A percentile compares a stretch with the other conserved stretches of the same genome.
These are phyloP conservation scores for Caenorhabditis sp. DNA, from an alignment of 2,888 invertebrate genomes.

Conservation along the genomic window DNA sequence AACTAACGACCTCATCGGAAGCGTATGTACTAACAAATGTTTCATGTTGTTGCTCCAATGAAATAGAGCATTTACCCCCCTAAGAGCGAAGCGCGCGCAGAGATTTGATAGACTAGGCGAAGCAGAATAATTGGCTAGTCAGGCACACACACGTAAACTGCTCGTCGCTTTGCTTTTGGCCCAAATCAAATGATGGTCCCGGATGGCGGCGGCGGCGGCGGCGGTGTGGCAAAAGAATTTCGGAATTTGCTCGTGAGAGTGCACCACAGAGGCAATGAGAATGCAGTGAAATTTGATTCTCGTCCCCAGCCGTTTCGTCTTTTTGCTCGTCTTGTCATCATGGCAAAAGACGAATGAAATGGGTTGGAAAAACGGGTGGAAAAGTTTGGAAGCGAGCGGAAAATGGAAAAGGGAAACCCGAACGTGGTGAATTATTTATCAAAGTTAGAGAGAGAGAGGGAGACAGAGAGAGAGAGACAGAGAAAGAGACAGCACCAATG, in stretches of 20 bases:
- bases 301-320: not conserved
- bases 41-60: too few relatives aligned
- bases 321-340: too few relatives aligned
- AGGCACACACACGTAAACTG: slow-evolving; percentile 22
- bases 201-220: not conserved
- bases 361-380: slow-evolving; percentile 27
- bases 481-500: not conserved
- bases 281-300: slow-evolving; percentile 47
- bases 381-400: too few relatives aligned
- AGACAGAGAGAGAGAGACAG: not conserved
- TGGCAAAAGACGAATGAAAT: slow-evolving; percentile 8
- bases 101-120: slow-evolving; percentile 43
- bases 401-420: too few relatives aligned
- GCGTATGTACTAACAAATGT: too few relatives aligned
- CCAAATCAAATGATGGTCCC: slow-evolving; percentile 39
- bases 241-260: not conserved
- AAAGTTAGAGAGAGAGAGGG: too few relatives aligned
- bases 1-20: too few relatives aligned
- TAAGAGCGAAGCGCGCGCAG: not conserved
- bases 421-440: too few relatives aligned
- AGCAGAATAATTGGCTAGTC: slow-evolving; percentile 46
- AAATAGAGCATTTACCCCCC: slow-evolving; percentile 22
- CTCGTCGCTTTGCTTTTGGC: not conserved
- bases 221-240: slow-evolving; percentile 3
- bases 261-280: slow-evolving; percentile 11